These are phyloP conservation scores for Lineus longissimus DNA, from an alignment of 1,140 invertebrate genomes.

Conservation along the genomic window DNA sequence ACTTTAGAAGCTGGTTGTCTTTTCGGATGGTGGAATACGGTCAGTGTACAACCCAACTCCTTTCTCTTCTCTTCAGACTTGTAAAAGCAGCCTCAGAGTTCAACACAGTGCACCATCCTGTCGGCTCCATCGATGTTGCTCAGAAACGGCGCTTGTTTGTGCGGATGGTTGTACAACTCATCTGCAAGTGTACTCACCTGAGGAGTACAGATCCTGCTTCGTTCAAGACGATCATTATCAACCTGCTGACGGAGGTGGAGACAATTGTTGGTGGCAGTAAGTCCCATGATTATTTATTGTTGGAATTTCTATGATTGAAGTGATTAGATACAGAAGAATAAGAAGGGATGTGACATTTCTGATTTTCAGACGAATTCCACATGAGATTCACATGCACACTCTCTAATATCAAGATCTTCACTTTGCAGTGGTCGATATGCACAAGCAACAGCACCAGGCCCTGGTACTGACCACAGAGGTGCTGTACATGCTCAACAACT, in stretches of 20 bases:
- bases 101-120: conserved; percentile 46
- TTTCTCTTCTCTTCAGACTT: conserved; percentile 58
- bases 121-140: conserved; percentile 55
- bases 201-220: conserved; percentile 54
- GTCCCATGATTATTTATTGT: conserved; percentile 26
- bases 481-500: conserved; percentile 53
- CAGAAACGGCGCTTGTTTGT: conserved; percentile 62
- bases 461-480: conserved; percentile 57
- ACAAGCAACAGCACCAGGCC: conserved; percentile 56
- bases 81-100: conserved; percentile 64
- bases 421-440: conserved; percentile 50
- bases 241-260: conserved; percentile 63
- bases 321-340: too few relatives aligned
- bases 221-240: conserved; percentile 57
- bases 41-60: too few relatives aligned
- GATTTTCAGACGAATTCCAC: too few relatives aligned
- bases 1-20: too few relatives aligned
- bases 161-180: conserved; percentile 60
- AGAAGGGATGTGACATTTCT: too few relatives aligned
- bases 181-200: conserved; percentile 60
- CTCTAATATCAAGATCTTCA: background rate
- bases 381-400: too few relatives aligned
- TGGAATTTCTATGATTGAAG: background rate
- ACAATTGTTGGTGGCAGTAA: conserved; percentile 59
- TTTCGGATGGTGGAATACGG: too few relatives aligned